Conservation (phyloP, 2,888 invertebrate genomes). For the Nebria brevicollis region DNA sequence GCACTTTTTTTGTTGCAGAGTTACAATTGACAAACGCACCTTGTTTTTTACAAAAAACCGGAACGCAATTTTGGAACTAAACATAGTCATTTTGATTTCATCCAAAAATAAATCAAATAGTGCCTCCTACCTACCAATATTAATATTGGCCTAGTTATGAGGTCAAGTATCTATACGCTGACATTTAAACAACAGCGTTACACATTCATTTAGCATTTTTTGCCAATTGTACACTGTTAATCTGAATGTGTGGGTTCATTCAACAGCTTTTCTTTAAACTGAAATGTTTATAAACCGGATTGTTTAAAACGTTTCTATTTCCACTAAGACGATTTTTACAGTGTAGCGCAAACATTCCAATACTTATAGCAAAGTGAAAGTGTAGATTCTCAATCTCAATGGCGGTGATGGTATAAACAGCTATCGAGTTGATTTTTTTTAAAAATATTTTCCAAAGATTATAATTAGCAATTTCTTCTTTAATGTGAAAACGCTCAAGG, state of each 20-base stretch:
- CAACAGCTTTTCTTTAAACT: not conserved
- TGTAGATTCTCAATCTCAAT: not conserved
- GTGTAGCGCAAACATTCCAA: not conserved
- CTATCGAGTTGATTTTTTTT: not conserved
- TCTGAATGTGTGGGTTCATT: not conserved
- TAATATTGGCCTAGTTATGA: slow-evolving; percentile 1
- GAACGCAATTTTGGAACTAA: too few relatives aligned
- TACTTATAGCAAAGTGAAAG: slow-evolving; percentile 1
- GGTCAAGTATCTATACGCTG: not conserved
- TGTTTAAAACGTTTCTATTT: not conserved
- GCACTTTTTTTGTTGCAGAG: too few relatives aligned
- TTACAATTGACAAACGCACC: too few relatives aligned
- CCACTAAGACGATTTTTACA: not conserved
- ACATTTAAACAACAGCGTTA: not conserved
- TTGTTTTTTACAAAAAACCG: too few relatives aligned
- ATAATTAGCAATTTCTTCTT: too few relatives aligned
- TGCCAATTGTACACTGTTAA: not conserved
- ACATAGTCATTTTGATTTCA: too few relatives aligned
- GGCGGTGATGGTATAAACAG: not conserved
- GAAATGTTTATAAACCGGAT: not conserved
- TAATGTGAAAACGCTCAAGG: too few relatives aligned
- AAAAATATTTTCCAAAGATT: not conserved
- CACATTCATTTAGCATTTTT: not conserved
- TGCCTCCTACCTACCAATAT: not conserved
- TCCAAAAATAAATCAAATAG: not conserved